These are phyloP conservation scores for Anguilla anguilla DNA, from an alignment of 2,797 vertebrate genomes.

Conservation along the genomic window DNA sequence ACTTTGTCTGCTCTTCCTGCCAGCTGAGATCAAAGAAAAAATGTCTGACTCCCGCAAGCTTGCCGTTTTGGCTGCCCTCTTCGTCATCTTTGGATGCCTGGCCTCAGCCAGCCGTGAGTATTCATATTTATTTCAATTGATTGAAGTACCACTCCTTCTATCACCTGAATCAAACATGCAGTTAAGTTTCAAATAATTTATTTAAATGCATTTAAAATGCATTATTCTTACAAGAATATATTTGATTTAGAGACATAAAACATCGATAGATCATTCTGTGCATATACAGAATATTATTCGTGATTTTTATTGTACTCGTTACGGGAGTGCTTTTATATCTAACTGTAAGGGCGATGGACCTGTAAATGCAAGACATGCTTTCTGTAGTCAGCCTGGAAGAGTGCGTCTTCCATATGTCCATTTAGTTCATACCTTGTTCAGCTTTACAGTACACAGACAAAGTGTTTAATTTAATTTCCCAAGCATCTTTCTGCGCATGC, in stretches of 20 bases:
- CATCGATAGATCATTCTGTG: neutral
- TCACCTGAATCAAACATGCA: neutral
- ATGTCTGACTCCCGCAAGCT: neutral
- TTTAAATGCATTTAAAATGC: neutral
- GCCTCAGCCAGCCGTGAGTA: conserved; percentile 44
- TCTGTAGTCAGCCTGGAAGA: neutral
- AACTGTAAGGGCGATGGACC: neutral
- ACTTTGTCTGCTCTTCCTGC: neutral
- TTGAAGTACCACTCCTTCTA: neutral
- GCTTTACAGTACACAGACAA: too few relatives aligned
- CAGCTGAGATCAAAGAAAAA: conserved; percentile 21
- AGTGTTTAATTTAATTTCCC: too few relatives aligned
- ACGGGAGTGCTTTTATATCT: neutral
- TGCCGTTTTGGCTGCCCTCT: conserved; percentile 26
- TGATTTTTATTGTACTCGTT: neutral
- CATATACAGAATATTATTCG: neutral
- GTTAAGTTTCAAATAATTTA: neutral
- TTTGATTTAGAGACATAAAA: too few relatives aligned
- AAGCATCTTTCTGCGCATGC: too few relatives aligned
- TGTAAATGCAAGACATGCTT: neutral
- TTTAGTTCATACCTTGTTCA: too few relatives aligned
- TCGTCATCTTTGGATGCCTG: conserved; percentile 44
- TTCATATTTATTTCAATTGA: neutral
- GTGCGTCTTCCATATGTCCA: too few relatives aligned
- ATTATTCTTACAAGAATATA: neutral